Evolutionary conservation across 37 sponge, comb jelly and placozoan species (phyloP).

Genomic region (Beroe ovata): DNA sequence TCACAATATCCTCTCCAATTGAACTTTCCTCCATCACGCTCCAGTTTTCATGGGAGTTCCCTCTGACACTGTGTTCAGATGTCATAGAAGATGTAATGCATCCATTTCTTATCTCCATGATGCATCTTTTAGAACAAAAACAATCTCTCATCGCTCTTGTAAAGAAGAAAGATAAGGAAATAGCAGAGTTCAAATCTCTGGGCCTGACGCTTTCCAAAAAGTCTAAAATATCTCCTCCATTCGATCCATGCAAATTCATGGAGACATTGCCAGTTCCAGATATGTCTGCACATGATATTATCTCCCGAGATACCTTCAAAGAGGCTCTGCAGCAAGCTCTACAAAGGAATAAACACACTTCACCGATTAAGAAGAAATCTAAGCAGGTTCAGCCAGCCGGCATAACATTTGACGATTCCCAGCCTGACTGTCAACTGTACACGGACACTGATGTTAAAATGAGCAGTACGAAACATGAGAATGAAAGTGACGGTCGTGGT

Average conservation of each 20-base stretch:
- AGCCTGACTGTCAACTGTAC: background rate
- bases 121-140: constrained; percentile 1
- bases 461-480: background rate
- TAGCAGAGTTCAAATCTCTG: constrained; percentile 11
- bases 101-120: background rate
- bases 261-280: background rate
- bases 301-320: background rate
- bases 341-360: background rate
- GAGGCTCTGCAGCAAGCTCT: background rate
- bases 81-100: background rate
- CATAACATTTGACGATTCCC: constrained; percentile 43
- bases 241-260: background rate
- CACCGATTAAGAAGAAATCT: background rate
- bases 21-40: background rate
- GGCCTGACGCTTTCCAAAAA: constrained; percentile 45
- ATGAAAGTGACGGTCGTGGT: background rate
- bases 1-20: background rate
- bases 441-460: background rate
- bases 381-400: background rate
- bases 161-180: constrained; percentile 59
- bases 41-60: constrained; percentile 26
- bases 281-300: background rate
- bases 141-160: background rate
- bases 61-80: background rate
- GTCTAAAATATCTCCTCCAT: constrained; percentile 44